Conservation (phyloP, 2,888 invertebrate genomes). For the Heliconius cydno region DNA sequence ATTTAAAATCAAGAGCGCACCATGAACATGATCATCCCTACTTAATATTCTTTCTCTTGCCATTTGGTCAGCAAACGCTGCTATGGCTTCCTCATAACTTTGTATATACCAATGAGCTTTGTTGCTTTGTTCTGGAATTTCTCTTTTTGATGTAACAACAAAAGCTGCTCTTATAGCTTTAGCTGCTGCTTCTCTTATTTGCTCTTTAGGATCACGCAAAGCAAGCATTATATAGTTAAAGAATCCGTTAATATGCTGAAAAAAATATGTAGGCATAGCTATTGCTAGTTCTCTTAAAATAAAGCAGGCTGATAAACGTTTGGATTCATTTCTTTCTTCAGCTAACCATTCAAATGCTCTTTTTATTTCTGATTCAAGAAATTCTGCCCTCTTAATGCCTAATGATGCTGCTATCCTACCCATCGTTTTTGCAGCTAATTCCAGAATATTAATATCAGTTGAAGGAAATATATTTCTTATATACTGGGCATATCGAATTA, state of each 20-base stretch:
- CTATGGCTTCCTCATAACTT: conserved; percentile 94
- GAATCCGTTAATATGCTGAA: conserved; percentile 94
- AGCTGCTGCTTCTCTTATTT: conserved; percentile 95
- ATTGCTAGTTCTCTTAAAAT: conserved; percentile 96
- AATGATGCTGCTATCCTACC: conserved; percentile 94
- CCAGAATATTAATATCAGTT: conserved; percentile 94
- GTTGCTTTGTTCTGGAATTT: conserved; percentile 94
- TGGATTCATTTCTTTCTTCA: conserved; percentile 94
- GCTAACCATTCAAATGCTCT: conserved; percentile 97
- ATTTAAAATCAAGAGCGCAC: conserved; percentile 95
- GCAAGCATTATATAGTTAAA: conserved; percentile 96
- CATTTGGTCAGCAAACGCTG: conserved; percentile 87
- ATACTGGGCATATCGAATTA: conserved; percentile 95
- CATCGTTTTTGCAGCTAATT: conserved; percentile 96
- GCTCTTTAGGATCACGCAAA: conserved; percentile 94
- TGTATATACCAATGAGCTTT: conserved; percentile 95
- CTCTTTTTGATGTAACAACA: conserved; percentile 96
- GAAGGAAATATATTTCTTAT: conserved; percentile 94
- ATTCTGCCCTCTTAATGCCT: conserved; percentile 96
- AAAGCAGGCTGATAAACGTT: conserved; percentile 95
- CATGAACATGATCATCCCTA: conserved; percentile 96
- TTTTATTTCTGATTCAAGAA: conserved; percentile 97
- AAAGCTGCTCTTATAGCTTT: conserved; percentile 96
- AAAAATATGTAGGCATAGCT: conserved; percentile 98
- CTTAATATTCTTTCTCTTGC: conserved; percentile 86